phyloP scores from a whole-genome alignment of 2,888 invertebrate species.

The Tetramorium bicarinatum region DNA sequence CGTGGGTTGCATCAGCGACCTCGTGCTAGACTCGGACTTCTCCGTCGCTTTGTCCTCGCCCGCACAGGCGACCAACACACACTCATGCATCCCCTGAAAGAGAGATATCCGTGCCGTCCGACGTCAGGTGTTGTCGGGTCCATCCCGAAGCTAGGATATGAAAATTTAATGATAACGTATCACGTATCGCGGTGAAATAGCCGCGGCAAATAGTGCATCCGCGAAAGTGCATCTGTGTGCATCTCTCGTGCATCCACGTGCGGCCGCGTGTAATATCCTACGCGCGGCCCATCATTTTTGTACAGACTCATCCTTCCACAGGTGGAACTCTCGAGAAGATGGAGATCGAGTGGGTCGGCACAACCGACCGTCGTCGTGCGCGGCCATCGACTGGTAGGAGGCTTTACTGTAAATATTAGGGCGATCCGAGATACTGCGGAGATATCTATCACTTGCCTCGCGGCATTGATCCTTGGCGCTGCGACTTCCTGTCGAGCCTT shows the following conservation, averaged over 20 bases:
- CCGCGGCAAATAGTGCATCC: constrained; percentile 36
- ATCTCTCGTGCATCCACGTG: constrained; percentile 47
- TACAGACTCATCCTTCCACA: constrained; percentile 72
- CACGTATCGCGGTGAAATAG: constrained; percentile 50
- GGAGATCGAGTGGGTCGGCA: constrained; percentile 37
- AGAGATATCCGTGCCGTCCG: constrained; percentile 71
- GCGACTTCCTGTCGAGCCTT: constrained; percentile 66
- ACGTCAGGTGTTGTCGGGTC: constrained; percentile 67
- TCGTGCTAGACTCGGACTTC: constrained; percentile 93
- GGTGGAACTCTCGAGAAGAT: constrained; percentile 51
- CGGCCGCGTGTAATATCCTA: constrained; percentile 55
- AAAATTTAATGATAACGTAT: constrained; percentile 62
- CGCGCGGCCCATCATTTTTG: constrained; percentile 71
- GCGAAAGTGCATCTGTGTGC: constrained; percentile 60
- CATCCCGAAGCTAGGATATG: constrained; percentile 73
- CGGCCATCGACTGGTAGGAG: constrained; percentile 61
- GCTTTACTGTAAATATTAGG: constrained; percentile 76
- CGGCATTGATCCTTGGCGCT: constrained; percentile 60
- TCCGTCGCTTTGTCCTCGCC: constrained; percentile 91
- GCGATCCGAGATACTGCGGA: constrained; percentile 51
- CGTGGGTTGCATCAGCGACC: constrained; percentile 94
- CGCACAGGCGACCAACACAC: constrained; percentile 89
- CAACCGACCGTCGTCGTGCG: constrained; percentile 57
- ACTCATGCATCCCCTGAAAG: constrained; percentile 85
- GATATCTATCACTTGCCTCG: constrained; percentile 67